phyloP scores from a whole-genome alignment of 2,113 vertebrate species.

The Hippocampus comes region DNA sequence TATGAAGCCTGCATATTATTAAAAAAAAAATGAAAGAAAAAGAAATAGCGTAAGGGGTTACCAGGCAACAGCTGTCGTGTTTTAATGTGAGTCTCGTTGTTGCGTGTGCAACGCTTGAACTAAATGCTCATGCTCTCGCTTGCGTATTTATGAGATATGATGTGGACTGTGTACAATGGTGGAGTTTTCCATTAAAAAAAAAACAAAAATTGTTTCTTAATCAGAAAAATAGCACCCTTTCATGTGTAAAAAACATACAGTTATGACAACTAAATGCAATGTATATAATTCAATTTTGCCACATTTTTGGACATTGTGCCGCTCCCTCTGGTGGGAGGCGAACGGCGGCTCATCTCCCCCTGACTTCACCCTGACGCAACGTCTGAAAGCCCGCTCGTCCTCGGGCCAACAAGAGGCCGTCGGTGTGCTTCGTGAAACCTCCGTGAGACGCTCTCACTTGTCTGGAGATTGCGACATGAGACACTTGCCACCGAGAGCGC shows the following conservation, averaged over 20 bases:
- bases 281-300: too few species aligned
- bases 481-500: conserved; percentile 33
- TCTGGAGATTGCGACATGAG: conserved; percentile 44
- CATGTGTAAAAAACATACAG: too few species aligned
- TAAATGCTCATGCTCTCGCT: neutral
- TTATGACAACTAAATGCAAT: too few species aligned
- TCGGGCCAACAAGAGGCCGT: conserved; percentile 32
- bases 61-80: neutral
- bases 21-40: neutral
- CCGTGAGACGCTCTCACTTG: conserved; percentile 44
- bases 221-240: too few species aligned
- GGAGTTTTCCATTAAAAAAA: too few species aligned
- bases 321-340: too few species aligned
- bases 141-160: neutral
- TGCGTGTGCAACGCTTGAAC: neutral
- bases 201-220: too few species aligned
- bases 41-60: neutral
- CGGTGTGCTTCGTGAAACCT: conserved; percentile 36
- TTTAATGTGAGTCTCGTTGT: neutral
- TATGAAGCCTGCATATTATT: neutral
- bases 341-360: conserved; percentile 9
- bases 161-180: neutral
- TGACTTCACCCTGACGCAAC: conserved; percentile 70
- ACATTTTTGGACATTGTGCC: too few species aligned
- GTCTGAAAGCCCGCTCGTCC: conserved; percentile 50